A percentile compares a stretch with the other conserved stretches of the same genome.
phyloP scores from a whole-genome alignment of 2,797 vertebrate genomes.

The Pseudochirops corinnae region DNA sequence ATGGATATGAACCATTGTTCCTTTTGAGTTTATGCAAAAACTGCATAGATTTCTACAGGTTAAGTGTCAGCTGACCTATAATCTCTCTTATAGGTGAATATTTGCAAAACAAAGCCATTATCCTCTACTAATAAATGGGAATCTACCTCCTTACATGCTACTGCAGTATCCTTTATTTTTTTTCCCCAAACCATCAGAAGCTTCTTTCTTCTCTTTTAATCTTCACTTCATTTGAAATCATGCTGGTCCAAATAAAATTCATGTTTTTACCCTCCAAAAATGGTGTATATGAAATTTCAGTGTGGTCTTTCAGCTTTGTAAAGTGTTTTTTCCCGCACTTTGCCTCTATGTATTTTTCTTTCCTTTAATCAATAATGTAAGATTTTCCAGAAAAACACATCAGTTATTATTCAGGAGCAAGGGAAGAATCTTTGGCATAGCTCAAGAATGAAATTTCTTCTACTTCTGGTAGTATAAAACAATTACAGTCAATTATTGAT shows the following conservation, averaged over 20 bases:
- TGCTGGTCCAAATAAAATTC: not conserved
- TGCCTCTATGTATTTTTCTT: not conserved
- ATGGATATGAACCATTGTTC: not conserved
- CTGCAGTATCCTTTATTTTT: not conserved
- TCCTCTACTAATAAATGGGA: not conserved
- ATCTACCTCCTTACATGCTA: not conserved
- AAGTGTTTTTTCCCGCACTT: too few relatives aligned
- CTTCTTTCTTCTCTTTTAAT: too few relatives aligned
- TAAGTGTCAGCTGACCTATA: not conserved
- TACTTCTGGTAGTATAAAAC: not conserved
- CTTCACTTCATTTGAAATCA: too few relatives aligned
- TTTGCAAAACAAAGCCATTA: not conserved
- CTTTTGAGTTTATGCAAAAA: not conserved
- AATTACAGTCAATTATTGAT: not conserved
- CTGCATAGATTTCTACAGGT: not conserved
- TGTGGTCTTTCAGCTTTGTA: not conserved
- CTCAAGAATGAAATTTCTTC: slow-evolving; percentile 8
- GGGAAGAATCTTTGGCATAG: not conserved
- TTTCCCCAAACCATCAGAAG: too few relatives aligned
- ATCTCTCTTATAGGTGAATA: not conserved
- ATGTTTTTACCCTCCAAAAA: not conserved
- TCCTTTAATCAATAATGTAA: not conserved
- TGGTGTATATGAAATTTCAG: not conserved
- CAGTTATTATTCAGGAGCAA: not conserved
- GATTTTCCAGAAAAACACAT: not conserved